Conservation (phyloP, 1,140 invertebrate species). For the Sinonovacula constricta region DNA sequence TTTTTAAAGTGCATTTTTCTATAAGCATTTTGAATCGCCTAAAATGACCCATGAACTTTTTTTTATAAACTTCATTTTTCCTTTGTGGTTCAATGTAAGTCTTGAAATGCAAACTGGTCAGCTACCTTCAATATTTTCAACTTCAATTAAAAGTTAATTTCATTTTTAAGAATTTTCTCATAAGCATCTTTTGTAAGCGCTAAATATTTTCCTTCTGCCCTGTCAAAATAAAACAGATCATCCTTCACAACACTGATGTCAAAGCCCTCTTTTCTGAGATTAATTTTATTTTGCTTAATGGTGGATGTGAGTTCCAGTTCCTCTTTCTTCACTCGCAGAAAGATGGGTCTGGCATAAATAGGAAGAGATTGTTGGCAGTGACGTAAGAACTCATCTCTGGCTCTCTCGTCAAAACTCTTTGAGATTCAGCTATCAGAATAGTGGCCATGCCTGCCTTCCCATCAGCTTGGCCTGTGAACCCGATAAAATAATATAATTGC, state of each 20-base stretch:
- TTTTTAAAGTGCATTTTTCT: too few species aligned
- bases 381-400: slow-evolving; percentile 55
- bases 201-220: slow-evolving; percentile 81
- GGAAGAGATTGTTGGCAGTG: slow-evolving; percentile 82
- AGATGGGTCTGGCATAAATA: slow-evolving; percentile 91
- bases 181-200: slow-evolving; percentile 76
- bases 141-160: too few species aligned
- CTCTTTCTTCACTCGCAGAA: slow-evolving; percentile 84
- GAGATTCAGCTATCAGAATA: slow-evolving; percentile 31
- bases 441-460: slow-evolving; percentile 68
- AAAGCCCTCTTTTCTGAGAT: slow-evolving; percentile 92
- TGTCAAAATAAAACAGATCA: slow-evolving; percentile 85
- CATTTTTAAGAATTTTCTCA: too few species aligned
- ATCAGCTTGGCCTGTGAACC: slow-evolving; percentile 63
- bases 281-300: slow-evolving; percentile 67
- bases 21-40: too few species aligned
- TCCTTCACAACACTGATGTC: slow-evolving; percentile 88
- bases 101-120: too few species aligned
- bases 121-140: too few species aligned
- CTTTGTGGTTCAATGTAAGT: too few species aligned
- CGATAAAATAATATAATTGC: too few species aligned
- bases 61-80: too few species aligned
- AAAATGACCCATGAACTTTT: too few species aligned
- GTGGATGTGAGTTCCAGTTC: slow-evolving; percentile 65
- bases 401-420: neutral